phyloP scores from a whole-genome alignment of 2,113 vertebrate genomes.

The Chelonoidis abingdonii region DNA sequence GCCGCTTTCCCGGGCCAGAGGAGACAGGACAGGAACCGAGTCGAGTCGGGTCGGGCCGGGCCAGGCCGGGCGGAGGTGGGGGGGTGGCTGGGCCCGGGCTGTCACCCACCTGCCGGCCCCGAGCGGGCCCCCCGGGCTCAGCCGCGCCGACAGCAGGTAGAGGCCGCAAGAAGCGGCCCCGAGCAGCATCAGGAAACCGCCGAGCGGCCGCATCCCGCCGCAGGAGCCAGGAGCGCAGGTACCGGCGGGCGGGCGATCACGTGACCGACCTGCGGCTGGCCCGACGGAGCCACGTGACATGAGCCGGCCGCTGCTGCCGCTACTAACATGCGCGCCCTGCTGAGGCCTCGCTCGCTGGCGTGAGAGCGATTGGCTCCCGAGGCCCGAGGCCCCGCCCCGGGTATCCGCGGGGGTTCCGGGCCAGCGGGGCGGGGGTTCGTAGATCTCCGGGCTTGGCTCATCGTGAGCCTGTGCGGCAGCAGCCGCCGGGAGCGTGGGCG shows the following conservation, averaged over 20 bases:
- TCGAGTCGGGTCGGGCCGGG: background rate
- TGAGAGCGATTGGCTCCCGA: background rate
- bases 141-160: conserved; percentile 63
- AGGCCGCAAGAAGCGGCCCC: conserved; percentile 55
- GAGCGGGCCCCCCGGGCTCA: conserved; percentile 31
- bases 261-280: rapidly evolving
- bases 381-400: no score
- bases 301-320: no score
- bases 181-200: conserved; percentile 37
- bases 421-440: no score
- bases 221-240: background rate
- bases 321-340: background rate
- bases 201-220: conserved; percentile 17
- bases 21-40: background rate
- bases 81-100: background rate
- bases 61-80: background rate
- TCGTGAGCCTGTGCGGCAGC: no score
- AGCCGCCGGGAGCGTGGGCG: no score
- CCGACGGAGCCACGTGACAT: no score
- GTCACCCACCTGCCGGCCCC: background rate
- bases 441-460: rapidly evolving
- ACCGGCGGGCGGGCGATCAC: no score
- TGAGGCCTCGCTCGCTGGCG: background rate
- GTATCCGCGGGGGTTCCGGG: no score
- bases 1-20: background rate